Percentiles rank a stretch among this genome's conserved stretches.
phyloP scores from a whole-genome alignment of 1,140 invertebrate species.

The Spodoptera litura region DNA sequence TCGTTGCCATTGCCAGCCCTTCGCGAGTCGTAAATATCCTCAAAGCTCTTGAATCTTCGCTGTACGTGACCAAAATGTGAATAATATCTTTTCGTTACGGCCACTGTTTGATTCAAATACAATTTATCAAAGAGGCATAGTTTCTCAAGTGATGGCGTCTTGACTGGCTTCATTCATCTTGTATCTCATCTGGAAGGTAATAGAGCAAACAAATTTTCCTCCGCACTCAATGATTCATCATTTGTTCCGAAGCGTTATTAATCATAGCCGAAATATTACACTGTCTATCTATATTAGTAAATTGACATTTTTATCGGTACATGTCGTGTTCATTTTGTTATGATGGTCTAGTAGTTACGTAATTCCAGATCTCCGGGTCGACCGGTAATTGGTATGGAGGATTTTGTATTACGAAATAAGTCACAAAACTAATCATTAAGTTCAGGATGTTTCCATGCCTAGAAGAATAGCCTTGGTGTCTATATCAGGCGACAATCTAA shows the following conservation, averaged over 20 bases:
- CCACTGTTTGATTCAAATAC: conserved; percentile 22
- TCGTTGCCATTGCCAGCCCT: not conserved
- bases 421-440: too few species aligned
- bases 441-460: too few species aligned
- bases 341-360: too few species aligned
- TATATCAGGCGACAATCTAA: too few species aligned
- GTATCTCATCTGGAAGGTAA: conserved; percentile 23
- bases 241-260: conserved; percentile 27
- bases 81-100: conserved; percentile 37
- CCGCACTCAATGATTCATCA: conserved; percentile 25
- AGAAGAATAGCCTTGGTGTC: too few species aligned
- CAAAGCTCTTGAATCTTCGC: conserved; percentile 33
- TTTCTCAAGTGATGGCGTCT: conserved; percentile 1
- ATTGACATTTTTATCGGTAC: not conserved
- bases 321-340: too few species aligned
- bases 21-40: conserved; percentile 39
- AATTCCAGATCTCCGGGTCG: too few species aligned
- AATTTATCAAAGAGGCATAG: conserved; percentile 12
- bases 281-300: not conserved
- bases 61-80: conserved; percentile 41
- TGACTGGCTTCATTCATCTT: conserved; percentile 34
- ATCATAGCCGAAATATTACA: conserved; percentile 1
- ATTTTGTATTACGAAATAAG: too few species aligned
- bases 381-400: too few species aligned
- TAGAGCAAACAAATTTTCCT: conserved; percentile 38